Evolutionary conservation across 2,113 vertebrate species (phyloP).

Genomic region (Calyptommatus sinebrachiatus): DNA sequence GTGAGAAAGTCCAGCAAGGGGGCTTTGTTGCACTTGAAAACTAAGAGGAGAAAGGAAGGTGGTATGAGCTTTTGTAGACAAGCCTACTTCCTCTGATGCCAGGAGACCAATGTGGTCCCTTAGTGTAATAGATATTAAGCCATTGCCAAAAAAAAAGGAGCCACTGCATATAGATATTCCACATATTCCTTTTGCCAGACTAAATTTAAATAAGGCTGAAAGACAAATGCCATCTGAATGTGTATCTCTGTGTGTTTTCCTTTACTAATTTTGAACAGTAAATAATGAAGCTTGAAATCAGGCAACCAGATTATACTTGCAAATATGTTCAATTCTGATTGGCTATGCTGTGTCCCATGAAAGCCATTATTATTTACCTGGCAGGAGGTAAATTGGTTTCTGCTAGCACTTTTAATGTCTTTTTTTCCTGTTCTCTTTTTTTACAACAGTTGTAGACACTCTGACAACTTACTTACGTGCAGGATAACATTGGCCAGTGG

Average conservation of each 20-base stretch:
- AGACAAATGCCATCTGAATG: too few species aligned
- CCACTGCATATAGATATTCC: too few species aligned
- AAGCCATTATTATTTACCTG: constrained; percentile 34
- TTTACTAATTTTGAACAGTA: background rate
- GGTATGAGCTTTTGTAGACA: too few species aligned
- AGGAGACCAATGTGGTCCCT: too few species aligned
- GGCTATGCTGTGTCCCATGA: constrained; percentile 1
- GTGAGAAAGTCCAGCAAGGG: too few species aligned
- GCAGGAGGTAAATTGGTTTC: constrained; percentile 24
- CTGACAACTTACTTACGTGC: constrained; percentile 6
- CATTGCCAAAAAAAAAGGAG: too few species aligned
- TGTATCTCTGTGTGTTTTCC: constrained; percentile 37
- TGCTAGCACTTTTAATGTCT: background rate
- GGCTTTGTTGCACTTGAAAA: too few species aligned
- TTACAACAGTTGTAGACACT: constrained; percentile 14
- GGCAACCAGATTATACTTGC: constrained; percentile 36
- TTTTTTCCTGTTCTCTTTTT: constrained; percentile 2
- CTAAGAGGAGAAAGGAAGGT: too few species aligned
- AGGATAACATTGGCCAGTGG: background rate
- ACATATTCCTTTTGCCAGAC: too few species aligned
- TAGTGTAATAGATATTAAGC: too few species aligned
- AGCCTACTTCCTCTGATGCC: too few species aligned
- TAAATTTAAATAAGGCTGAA: too few species aligned
- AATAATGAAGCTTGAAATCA: constrained; percentile 51
- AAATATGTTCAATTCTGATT: constrained; percentile 22